A percentile compares a stretch with the other conserved stretches of the same genome.
Conservation (phyloP, 2,797 vertebrate genomes). For the Chelon labrosus region DNA sequence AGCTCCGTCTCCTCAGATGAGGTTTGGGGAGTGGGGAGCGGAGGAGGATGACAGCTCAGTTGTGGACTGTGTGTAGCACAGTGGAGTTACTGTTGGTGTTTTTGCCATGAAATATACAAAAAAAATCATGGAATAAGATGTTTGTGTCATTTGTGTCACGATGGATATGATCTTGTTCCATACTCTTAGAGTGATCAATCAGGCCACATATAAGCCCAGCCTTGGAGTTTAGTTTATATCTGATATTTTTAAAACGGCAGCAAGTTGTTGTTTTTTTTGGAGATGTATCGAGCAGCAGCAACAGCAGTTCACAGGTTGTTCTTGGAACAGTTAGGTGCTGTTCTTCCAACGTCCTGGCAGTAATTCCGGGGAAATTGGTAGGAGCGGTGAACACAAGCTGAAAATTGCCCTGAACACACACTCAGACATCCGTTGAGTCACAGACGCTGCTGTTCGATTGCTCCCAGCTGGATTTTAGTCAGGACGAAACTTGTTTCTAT, state of each 20-base stretch:
- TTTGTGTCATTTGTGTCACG: conserved; percentile 38
- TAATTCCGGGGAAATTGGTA: conserved; percentile 20
- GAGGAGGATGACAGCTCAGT: conserved; percentile 82
- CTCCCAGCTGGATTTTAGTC: neutral
- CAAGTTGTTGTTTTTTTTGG: neutral
- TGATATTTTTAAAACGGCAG: conserved; percentile 5
- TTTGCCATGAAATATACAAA: neutral
- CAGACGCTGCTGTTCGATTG: conserved; percentile 21
- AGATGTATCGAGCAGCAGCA: conserved; percentile 23
- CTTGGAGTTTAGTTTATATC: conserved; percentile 29
- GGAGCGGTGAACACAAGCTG: conserved; percentile 7
- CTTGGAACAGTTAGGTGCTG: conserved; percentile 3
- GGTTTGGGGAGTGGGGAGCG: conserved; percentile 85
- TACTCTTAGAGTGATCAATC: conserved; percentile 17
- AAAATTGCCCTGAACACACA: conserved; percentile 26
- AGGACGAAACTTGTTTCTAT: neutral
- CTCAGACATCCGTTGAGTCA: conserved; percentile 3
- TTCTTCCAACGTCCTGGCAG: neutral
- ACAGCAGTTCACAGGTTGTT: conserved; percentile 19
- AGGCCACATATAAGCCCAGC: conserved; percentile 33
- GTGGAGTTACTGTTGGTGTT: neutral
- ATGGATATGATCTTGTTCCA: conserved; percentile 11
- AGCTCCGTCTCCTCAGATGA: conserved; percentile 84
- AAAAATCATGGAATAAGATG: neutral
- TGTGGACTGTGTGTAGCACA: conserved; percentile 82